Percentiles rank a stretch among this genome's conserved stretches.
phyloP scores from a whole-genome alignment of 53 echinoderm and acorn worm species.

The Astropecten irregularis region DNA sequence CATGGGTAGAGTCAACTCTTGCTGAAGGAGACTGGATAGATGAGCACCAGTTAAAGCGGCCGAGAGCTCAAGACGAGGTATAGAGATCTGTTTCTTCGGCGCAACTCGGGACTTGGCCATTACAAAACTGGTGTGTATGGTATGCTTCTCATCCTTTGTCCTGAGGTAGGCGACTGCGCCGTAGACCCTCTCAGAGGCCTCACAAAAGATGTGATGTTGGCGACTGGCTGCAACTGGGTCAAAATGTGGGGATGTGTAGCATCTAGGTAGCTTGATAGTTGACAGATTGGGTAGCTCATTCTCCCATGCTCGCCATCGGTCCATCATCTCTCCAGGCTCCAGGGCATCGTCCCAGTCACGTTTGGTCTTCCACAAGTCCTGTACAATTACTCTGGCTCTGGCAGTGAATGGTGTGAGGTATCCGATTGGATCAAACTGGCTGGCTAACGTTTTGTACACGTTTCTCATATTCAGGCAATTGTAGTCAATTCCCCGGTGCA shows the following conservation, averaged over 20 bases:
- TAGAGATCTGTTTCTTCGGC: no score
- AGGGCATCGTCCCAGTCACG: slow-evolving; percentile 12
- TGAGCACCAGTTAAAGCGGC: no score
- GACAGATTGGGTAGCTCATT: slow-evolving; percentile 14
- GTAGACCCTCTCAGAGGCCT: neutral
- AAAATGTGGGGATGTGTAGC: slow-evolving; percentile 7
- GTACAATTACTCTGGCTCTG: no score
- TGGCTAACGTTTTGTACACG: slow-evolving; percentile 17
- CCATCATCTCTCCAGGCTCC: neutral
- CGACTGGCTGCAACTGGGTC: neutral
- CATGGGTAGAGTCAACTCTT: neutral
- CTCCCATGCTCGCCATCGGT: slow-evolving; percentile 42
- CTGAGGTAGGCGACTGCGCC: neutral
- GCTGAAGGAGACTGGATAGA: no score
- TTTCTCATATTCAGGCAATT: slow-evolving; percentile 21
- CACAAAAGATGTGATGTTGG: neutral
- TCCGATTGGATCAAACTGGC: slow-evolving; percentile 36
- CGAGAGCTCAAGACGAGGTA: no score
- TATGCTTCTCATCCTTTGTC: neutral
- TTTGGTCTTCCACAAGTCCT: no score
- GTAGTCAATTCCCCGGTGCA: neutral
- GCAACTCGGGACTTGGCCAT: no score
- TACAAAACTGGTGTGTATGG: neutral
- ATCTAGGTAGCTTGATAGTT: slow-evolving; percentile 9
- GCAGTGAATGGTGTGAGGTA: slow-evolving; percentile 25